These are phyloP conservation scores for Aramus guarauna DNA, from an alignment of 2,113 vertebrate genomes.

Conservation along the genomic window DNA sequence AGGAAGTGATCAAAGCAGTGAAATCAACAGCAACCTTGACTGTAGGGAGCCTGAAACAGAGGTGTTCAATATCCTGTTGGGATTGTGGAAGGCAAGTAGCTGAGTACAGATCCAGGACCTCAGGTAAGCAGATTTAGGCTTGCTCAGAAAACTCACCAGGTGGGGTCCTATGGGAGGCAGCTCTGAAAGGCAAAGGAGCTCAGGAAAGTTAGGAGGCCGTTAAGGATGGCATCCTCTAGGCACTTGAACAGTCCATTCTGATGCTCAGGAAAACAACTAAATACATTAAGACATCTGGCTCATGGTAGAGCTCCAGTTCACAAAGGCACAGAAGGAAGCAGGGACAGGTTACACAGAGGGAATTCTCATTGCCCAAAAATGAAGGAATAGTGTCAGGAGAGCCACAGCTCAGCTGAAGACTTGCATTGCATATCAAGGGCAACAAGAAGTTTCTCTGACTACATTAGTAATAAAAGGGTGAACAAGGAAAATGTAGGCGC, in stretches of 20 bases:
- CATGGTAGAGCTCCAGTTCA: not conserved
- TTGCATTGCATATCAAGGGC: not conserved
- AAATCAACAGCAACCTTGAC: not conserved
- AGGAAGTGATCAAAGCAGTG: not conserved
- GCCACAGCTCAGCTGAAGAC: not conserved
- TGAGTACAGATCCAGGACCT: not conserved
- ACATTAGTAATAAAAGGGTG: not conserved
- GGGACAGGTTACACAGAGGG: not conserved
- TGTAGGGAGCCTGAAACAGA: not conserved
- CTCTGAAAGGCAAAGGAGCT: not conserved
- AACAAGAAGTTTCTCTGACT: not conserved
- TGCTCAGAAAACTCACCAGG: not conserved
- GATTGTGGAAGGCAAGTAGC: not conserved
- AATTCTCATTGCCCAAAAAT: not conserved
- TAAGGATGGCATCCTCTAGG: not conserved
- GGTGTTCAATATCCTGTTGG: not conserved
- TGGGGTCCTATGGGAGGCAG: not conserved
- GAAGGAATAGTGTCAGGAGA: not conserved
- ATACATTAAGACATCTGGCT: not conserved
- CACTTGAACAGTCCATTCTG: too few species aligned
- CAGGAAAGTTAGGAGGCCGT: not conserved
- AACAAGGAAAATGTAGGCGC: not conserved
- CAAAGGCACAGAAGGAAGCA: not conserved
- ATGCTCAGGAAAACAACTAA: not conserved
- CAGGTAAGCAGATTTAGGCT: not conserved